Evolutionary conservation across 2,797 vertebrate species (phyloP).

Genomic region (Leptatherina wallacei): DNA sequence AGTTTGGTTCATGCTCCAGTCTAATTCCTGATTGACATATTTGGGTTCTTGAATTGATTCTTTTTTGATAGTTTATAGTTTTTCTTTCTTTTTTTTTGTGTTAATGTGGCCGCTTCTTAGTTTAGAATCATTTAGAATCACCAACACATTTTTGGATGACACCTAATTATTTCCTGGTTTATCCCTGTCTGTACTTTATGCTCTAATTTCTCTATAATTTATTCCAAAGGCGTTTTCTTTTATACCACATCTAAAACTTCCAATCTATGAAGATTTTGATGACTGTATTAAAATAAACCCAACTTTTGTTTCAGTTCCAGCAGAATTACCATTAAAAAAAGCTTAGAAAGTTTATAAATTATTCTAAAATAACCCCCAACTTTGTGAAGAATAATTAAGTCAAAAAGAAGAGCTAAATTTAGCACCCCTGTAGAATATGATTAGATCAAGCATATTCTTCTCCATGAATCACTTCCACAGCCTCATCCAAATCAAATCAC

Average conservation of each 20-base stretch:
- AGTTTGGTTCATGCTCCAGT: too few relatives aligned
- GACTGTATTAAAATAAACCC: neutral
- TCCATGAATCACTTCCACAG: slow-evolving; percentile 16
- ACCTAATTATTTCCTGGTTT: neutral
- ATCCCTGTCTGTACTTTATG: neutral
- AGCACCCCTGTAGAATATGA: neutral
- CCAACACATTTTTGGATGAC: neutral
- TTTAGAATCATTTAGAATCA: neutral
- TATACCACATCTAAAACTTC: neutral
- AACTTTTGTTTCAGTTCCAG: neutral
- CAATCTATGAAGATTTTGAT: neutral
- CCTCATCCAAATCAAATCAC: slow-evolving; percentile 24
- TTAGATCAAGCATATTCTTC: slow-evolving; percentile 14
- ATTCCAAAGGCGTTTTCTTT: neutral
- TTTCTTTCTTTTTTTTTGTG: neutral
- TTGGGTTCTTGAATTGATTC: neutral
- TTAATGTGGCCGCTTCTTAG: neutral
- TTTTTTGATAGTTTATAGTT: neutral
- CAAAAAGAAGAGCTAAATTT: neutral
- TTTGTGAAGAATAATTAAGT: slow-evolving; percentile 5
- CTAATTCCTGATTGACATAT: too few relatives aligned
- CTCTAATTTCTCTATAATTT: neutral
- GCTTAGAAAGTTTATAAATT: neutral
- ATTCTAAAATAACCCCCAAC: neutral
- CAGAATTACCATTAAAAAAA: neutral